phyloP scores from a whole-genome alignment of 2,113 vertebrate species.

The Tautogolabrus adspersus region DNA sequence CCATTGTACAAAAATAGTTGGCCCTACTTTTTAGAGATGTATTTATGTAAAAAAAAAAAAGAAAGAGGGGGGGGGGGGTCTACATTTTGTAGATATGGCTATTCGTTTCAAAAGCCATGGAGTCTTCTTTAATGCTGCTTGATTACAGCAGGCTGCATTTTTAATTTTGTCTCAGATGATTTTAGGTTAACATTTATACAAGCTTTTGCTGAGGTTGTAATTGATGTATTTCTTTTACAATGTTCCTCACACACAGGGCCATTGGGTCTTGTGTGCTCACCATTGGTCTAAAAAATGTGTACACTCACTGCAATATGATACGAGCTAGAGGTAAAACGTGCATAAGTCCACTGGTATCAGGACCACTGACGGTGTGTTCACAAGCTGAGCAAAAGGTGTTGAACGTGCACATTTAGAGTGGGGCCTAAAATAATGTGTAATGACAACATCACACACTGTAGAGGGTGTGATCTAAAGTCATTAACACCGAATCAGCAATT shows the following conservation, averaged over 20 bases:
- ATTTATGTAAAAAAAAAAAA: no score
- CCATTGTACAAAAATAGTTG: background rate
- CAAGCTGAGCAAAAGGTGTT: no score
- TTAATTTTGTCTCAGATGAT: background rate
- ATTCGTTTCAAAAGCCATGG: no score
- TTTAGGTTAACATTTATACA: background rate
- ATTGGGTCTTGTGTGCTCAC: background rate
- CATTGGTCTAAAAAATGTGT: background rate
- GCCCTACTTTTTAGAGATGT: no score
- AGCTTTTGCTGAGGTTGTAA: background rate
- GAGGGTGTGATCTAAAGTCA: constrained; percentile 4
- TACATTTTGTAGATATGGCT: no score
- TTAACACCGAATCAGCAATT: background rate
- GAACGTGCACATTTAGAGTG: no score
- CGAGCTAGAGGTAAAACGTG: background rate
- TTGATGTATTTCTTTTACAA: background rate
- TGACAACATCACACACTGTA: background rate
- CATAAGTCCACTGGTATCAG: background rate
- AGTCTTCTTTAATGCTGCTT: no score
- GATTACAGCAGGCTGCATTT: background rate
- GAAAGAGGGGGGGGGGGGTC: no score
- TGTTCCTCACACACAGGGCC: background rate
- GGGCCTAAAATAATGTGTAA: no score
- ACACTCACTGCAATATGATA: background rate
- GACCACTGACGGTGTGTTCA: no score